A percentile compares a stretch with the other conserved stretches of the same genome.
phyloP scores from a whole-genome alignment of 37 sponge, comb jelly and placozoan species.

The Theonella swinhoei region DNA sequence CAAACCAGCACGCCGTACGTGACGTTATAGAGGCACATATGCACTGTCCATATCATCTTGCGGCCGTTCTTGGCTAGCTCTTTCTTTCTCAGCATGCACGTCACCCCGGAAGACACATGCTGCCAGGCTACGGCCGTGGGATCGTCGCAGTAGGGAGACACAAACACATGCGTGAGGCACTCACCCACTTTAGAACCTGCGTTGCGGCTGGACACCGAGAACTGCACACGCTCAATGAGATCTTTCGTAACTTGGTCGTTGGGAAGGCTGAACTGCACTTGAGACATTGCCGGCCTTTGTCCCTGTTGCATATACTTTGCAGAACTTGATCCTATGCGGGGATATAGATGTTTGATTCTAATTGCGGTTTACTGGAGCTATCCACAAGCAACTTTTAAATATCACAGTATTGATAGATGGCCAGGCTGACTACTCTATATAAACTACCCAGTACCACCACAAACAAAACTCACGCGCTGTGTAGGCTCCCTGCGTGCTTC shows the following conservation, averaged over 20 bases:
- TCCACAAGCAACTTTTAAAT: too few species aligned
- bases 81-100: slow-evolving; percentile 67
- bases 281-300: slow-evolving; percentile 8
- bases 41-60: slow-evolving; percentile 58
- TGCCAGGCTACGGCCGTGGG: slow-evolving; percentile 65
- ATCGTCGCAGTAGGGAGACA: slow-evolving; percentile 24
- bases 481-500: too few species aligned
- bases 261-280: slow-evolving; percentile 12
- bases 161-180: slow-evolving; percentile 72
- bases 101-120: slow-evolving; percentile 65
- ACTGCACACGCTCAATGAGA: slow-evolving; percentile 67
- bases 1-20: slow-evolving; percentile 73
- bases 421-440: too few species aligned
- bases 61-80: slow-evolving; percentile 45
- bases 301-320: too few species aligned
- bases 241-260: slow-evolving; percentile 53
- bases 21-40: slow-evolving; percentile 59
- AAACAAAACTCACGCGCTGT: too few species aligned
- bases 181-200: slow-evolving; percentile 64
- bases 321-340: too few species aligned
- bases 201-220: slow-evolving; percentile 75
- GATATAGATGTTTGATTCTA: too few species aligned
- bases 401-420: too few species aligned
- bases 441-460: too few species aligned
- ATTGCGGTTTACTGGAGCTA: too few species aligned